A percentile compares a stretch with the other conserved stretches of the same genome.
Evolutionary conservation across 2,888 invertebrate genomes (phyloP).

Genomic region (Octonoba sinensis): DNA sequence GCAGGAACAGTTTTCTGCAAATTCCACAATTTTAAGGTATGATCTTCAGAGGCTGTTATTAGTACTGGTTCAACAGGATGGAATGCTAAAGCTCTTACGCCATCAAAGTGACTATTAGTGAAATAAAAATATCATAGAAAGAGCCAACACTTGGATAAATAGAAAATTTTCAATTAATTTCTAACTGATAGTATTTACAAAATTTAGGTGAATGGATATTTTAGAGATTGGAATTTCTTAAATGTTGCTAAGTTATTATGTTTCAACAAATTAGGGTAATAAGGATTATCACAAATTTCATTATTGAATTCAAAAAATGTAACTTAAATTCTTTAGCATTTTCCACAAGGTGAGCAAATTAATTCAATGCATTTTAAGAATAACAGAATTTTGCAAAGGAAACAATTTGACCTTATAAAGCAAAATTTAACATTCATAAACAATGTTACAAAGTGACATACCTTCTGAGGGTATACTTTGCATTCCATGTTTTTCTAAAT

Average conservation of each 20-base stretch:
- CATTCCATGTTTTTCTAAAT: constrained; percentile 95
- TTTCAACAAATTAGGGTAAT: too few species aligned
- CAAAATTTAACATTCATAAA: neutral
- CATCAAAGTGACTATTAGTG: constrained; percentile 89
- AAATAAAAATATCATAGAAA: constrained; percentile 13
- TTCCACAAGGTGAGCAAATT: too few species aligned
- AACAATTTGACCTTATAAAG: neutral
- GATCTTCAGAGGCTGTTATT: constrained; percentile 98
- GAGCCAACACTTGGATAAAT: neutral
- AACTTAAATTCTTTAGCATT: too few species aligned
- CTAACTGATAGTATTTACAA: neutral
- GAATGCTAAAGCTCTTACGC: constrained; percentile 90
- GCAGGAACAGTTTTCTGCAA: constrained; percentile 97
- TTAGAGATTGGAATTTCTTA: neutral
- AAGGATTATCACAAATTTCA: too few species aligned
- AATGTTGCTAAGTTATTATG: neutral
- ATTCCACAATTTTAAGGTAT: constrained; percentile 99
- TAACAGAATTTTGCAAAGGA: too few species aligned
- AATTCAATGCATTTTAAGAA: too few species aligned
- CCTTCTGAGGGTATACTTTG: constrained; percentile 87
- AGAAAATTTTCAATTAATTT: neutral
- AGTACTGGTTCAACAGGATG: constrained; percentile 96
- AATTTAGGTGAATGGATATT: neutral
- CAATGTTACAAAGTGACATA: constrained; percentile 18
- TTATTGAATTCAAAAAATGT: too few species aligned